Percentiles rank a stretch among this genome's conserved stretches.
Evolutionary conservation across 2,113 vertebrate genomes (phyloP).

Genomic region (Rhynchomys soricoides): DNA sequence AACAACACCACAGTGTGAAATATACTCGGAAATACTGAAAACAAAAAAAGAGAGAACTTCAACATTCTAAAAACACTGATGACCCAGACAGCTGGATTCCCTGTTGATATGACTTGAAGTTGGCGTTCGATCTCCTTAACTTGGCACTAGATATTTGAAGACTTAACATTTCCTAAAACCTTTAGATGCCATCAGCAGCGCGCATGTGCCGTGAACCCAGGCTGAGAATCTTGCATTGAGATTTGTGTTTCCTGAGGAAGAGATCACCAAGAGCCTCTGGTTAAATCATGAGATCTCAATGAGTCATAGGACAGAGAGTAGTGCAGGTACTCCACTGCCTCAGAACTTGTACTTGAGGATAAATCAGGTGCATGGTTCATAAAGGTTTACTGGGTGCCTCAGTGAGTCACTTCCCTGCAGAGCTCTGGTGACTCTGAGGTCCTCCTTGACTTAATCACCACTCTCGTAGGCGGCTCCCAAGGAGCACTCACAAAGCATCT

Average conservation of each 20-base stretch:
- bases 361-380: neutral
- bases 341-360: neutral
- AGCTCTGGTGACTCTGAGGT: neutral
- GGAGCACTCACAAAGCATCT: neutral
- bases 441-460: neutral
- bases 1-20: neutral
- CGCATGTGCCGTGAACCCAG: neutral
- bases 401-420: neutral
- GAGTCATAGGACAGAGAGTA: neutral
- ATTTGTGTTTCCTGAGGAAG: neutral
- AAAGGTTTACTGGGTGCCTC: neutral
- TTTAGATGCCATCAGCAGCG: neutral
- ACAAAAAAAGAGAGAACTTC: neutral
- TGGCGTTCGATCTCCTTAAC: neutral
- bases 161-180: constrained; percentile 9
- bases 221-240: neutral
- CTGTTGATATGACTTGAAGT: neutral
- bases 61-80: neutral
- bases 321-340: neutral
- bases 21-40: neutral
- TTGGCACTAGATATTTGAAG: neutral
- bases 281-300: neutral
- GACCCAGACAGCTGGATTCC: neutral
- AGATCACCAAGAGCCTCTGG: neutral
- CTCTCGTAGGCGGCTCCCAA: neutral